These are phyloP conservation scores for Ivindomyrus marchei DNA, from an alignment of 2,113 vertebrate species.

Conservation along the genomic window DNA sequence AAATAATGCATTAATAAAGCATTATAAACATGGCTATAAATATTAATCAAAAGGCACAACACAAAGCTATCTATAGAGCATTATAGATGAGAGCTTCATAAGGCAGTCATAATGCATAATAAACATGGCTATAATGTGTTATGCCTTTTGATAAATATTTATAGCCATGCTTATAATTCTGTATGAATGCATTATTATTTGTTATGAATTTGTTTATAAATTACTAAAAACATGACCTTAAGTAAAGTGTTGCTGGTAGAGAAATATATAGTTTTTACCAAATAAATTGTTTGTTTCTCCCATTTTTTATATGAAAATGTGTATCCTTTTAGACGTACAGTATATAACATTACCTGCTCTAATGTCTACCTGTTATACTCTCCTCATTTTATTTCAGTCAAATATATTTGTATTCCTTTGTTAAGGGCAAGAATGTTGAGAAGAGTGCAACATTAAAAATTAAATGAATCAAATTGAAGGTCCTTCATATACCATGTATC, in stretches of 20 bases:
- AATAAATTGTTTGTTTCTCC: neutral
- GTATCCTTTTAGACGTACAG: neutral
- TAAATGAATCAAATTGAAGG: neutral
- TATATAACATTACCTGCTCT: neutral
- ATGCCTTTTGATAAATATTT: too few relatives aligned
- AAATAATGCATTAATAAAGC: too few relatives aligned
- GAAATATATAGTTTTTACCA: neutral
- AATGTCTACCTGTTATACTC: neutral
- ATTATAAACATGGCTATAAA: too few relatives aligned
- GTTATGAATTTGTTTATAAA: too few relatives aligned
- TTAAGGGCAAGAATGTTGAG: neutral
- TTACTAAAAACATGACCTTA: neutral
- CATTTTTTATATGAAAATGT: neutral
- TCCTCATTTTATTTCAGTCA: neutral
- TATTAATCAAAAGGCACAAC: too few relatives aligned
- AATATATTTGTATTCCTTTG: neutral
- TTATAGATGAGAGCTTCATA: too few relatives aligned
- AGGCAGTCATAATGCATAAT: too few relatives aligned
- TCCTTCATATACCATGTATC: neutral
- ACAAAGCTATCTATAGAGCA: too few relatives aligned
- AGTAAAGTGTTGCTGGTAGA: too few relatives aligned
- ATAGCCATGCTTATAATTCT: too few relatives aligned
- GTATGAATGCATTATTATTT: too few relatives aligned
- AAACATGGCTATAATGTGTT: too few relatives aligned
- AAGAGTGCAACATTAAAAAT: neutral